Evolutionary conservation across 2,888 invertebrate species (phyloP).

Genomic region (Eupithecia insigniata): DNA sequence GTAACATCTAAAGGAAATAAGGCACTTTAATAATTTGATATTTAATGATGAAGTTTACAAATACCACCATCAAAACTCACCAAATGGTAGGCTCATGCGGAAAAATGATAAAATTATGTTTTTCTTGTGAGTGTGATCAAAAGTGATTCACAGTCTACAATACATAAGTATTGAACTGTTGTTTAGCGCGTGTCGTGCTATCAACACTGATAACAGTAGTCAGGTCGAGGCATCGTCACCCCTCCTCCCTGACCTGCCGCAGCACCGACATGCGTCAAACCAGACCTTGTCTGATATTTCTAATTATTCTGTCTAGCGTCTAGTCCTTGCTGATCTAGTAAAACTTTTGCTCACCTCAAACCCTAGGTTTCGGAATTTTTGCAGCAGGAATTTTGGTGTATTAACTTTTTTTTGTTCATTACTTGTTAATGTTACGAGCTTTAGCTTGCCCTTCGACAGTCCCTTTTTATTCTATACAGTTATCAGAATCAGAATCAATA

Average conservation of each 20-base stretch:
- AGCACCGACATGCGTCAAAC: not conserved
- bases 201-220: not conserved
- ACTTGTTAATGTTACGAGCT: not conserved
- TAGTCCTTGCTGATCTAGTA: not conserved
- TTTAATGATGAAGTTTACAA: too few species aligned
- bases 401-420: not conserved
- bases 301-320: not conserved
- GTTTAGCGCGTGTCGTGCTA: not conserved
- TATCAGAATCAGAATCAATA: too few species aligned
- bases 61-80: too few species aligned
- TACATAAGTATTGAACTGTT: not conserved
- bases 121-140: too few species aligned
- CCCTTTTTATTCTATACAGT: not conserved
- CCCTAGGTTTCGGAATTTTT: not conserved
- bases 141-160: too few species aligned
- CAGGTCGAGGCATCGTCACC: not conserved
- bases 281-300: constrained; percentile 1
- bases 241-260: not conserved
- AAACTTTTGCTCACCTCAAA: too few species aligned
- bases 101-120: too few species aligned
- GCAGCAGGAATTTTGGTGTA: not conserved
- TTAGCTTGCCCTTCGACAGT: not conserved
- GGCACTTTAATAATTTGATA: too few species aligned
- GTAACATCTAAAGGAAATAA: too few species aligned
- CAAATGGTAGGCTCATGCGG: too few species aligned